These are phyloP conservation scores for Galeopterus variegatus DNA, from an alignment of 2,113 vertebrate species.

Conservation along the genomic window DNA sequence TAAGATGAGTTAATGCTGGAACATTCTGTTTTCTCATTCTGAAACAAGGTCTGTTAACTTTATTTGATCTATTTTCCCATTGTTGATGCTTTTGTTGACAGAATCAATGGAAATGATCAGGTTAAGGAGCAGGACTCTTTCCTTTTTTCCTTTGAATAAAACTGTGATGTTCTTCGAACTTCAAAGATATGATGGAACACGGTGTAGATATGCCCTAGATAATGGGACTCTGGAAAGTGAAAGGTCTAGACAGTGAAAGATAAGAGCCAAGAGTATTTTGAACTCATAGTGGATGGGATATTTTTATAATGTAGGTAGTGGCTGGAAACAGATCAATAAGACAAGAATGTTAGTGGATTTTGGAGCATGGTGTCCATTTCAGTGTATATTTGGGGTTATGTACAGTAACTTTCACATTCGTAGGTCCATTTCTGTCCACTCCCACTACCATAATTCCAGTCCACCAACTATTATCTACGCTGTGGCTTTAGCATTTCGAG, in stretches of 20 bases:
- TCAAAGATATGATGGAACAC: neutral
- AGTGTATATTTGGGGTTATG: neutral
- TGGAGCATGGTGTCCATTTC: neutral
- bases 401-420: neutral
- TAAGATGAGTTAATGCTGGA: constrained; percentile 21
- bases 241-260: constrained; percentile 40
- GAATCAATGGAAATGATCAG: constrained; percentile 26
- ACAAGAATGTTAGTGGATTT: neutral
- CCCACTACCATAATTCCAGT: neutral
- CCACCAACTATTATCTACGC: neutral
- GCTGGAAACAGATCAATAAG: constrained; percentile 31
- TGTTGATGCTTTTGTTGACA: constrained; percentile 59
- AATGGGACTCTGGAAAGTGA: constrained; percentile 45
- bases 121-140: constrained; percentile 24
- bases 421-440: neutral
- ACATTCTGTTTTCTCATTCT: constrained; percentile 51
- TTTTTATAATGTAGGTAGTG: constrained; percentile 55
- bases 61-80: neutral
- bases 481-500: neutral
- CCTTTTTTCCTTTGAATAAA: neutral
- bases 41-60: neutral
- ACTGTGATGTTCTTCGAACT: constrained; percentile 34
- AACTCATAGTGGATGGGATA: neutral
- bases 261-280: constrained; percentile 38
- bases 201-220: neutral